Evolutionary conservation across 2,888 invertebrate genomes (phyloP).

Genomic region (Phytoseiulus persimilis): DNA sequence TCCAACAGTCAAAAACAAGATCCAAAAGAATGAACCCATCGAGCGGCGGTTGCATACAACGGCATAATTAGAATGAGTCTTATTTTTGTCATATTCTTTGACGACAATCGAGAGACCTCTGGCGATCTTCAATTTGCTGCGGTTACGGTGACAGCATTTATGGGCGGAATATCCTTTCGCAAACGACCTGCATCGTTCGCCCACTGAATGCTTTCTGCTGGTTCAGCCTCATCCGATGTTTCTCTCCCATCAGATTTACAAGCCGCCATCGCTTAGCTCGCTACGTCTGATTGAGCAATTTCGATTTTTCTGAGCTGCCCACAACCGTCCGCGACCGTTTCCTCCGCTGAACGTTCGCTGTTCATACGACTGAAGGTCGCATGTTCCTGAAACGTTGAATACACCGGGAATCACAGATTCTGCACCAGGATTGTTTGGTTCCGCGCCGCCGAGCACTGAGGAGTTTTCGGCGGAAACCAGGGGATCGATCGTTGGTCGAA

Average conservation of each 20-base stretch:
- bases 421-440: too few relatives aligned
- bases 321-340: neutral
- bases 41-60: neutral
- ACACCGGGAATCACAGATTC: neutral
- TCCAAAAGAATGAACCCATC: neutral
- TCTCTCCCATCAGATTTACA: neutral
- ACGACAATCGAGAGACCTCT: neutral
- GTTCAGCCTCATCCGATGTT: neutral
- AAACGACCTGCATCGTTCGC: neutral
- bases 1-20: neutral
- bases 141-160: neutral
- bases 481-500: too few relatives aligned
- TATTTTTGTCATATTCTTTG: neutral
- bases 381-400: neutral
- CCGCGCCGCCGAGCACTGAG: neutral
- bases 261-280: neutral
- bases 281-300: neutral
- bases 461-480: too few relatives aligned
- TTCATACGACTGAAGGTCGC: neutral
- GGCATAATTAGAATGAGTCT: neutral
- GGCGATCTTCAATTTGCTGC: neutral
- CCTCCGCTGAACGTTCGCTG: neutral
- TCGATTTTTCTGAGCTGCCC: slow-evolving; percentile 5
- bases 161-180: neutral
- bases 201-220: neutral